Base-by-base conservation (phyloP, 2,888 invertebrate genomes). In the Isotomurus palustris region DNA sequence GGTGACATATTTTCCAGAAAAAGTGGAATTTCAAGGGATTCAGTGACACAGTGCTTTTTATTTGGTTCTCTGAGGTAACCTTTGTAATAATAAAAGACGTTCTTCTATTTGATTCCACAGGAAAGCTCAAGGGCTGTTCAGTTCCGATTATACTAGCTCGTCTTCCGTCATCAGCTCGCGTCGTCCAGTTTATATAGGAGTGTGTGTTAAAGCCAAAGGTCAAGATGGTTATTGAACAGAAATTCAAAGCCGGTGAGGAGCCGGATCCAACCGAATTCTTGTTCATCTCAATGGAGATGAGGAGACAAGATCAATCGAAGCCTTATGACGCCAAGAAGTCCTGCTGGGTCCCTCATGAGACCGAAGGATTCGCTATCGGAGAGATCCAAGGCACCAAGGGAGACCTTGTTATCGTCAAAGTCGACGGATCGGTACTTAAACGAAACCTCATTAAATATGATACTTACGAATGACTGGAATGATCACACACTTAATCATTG, bases 281-380 rank as follows among this genome's bases (percentile, higher is more conserved):
- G 83, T 92, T 88, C 83, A 88, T 93, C 71, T 89, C 92, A 71
- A 84, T 93, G 76, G 93, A 94, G 81, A 91, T 91, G 81, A 93
- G 92, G 82, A 88, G 93, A 80, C 91, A 92, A 82, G 95, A 95
- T 80, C 94, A 95, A 81, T 90, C 91, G 81, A 93, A 92, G 83
- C 94, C 95, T 73, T 96, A 94, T 84, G 95, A 97, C 84, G 91
- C 91, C 82, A 99, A 99, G 84, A 99, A 96, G 82, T 90, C 91
- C 76, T 94, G 94, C 83, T 99, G 99, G 99, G 89, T 99, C 72
- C 95, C 96, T 74, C 90, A 92, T 79, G 91, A 93, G 74, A 96
- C 95, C 81, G 95, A 97, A 75, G 96, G 97, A 75, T 97, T 91
- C 82, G 76, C 94, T 73, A 86, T 91, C 80, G 97, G 94, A 78